A percentile compares a stretch with the other conserved stretches of the same genome.
Conservation (phyloP, 2,797 vertebrate genomes). For the Scleropages formosus region DNA sequence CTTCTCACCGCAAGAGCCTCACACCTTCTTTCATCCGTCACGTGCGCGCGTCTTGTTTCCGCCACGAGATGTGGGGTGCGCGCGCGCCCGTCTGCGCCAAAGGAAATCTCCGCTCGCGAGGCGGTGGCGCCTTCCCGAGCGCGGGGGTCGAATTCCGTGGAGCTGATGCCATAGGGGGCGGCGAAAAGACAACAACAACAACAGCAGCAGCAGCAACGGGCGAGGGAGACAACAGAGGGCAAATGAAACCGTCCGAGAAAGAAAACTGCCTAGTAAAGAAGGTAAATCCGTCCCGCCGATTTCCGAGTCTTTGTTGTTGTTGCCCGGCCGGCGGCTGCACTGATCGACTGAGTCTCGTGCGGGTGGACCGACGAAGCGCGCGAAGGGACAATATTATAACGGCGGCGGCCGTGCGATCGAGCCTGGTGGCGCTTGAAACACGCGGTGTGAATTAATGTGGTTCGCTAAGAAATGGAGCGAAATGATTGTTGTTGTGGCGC, state of each 20-base stretch:
- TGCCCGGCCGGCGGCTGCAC: no score
- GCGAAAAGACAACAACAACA: neutral
- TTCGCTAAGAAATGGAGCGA: no score
- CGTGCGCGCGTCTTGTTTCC: constrained; percentile 17
- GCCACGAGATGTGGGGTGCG: constrained; percentile 18
- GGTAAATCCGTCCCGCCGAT: constrained; percentile 33
- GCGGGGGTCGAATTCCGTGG: constrained; percentile 59
- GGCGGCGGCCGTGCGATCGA: no score
- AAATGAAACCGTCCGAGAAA: constrained; percentile 50
- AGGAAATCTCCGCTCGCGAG: constrained; percentile 9
- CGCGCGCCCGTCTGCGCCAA: constrained; percentile 23
- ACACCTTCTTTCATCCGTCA: neutral
- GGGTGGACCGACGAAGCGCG: constrained; percentile 11
- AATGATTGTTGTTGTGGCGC: no score
- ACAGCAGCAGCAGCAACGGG: constrained; percentile 46
- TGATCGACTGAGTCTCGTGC: constrained; percentile 8
- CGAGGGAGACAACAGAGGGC: constrained; percentile 51
- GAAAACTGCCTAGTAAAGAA: constrained; percentile 43
- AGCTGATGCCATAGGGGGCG: constrained; percentile 45
- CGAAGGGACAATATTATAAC: no score
- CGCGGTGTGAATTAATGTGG: no score
- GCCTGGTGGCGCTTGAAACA: no score
- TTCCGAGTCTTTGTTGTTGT: constrained; percentile 26
- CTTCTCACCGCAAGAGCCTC: no score
- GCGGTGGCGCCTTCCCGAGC: constrained; percentile 10